phyloP scores from a whole-genome alignment of 2,113 vertebrate species.

The Perca schrenkii region DNA sequence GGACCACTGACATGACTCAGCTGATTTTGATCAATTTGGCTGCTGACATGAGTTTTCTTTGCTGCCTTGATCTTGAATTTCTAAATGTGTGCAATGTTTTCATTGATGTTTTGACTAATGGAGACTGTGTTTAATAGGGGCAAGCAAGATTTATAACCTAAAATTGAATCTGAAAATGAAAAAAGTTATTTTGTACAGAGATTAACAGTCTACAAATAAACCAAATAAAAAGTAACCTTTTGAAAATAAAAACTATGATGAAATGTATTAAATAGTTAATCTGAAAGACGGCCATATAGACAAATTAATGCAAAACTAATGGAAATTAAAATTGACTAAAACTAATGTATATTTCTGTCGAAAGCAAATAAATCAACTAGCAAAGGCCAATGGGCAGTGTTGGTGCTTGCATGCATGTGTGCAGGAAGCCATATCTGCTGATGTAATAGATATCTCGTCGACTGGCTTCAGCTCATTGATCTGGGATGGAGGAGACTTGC shows the following conservation, averaged over 20 bases:
- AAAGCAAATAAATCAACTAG: background rate
- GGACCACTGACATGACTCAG: slow-evolving; percentile 33
- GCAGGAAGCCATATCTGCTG: background rate
- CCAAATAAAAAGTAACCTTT: too few relatives aligned
- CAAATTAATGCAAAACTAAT: background rate
- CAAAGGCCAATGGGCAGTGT: slow-evolving; percentile 25
- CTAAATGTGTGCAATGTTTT: slow-evolving; percentile 24
- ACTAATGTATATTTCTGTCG: too few relatives aligned
- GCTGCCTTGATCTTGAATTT: background rate
- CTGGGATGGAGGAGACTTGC: slow-evolving; percentile 31
- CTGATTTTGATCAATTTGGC: slow-evolving; percentile 49
- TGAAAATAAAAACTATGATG: too few relatives aligned
- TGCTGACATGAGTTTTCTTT: slow-evolving; percentile 17
- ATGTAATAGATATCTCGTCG: too few relatives aligned
- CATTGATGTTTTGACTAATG: background rate
- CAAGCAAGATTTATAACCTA: too few relatives aligned
- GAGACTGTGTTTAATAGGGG: background rate
- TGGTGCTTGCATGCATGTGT: slow-evolving; percentile 8
- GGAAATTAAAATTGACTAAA: background rate
- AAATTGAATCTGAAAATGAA: background rate
- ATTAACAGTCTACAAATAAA: background rate
- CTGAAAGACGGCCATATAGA: too few relatives aligned
- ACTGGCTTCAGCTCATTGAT: slow-evolving; percentile 37
- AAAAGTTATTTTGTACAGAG: background rate
- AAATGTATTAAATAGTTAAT: too few relatives aligned